phyloP scores from a whole-genome alignment of 1,140 invertebrate genomes.

The Bombus superbus region DNA sequence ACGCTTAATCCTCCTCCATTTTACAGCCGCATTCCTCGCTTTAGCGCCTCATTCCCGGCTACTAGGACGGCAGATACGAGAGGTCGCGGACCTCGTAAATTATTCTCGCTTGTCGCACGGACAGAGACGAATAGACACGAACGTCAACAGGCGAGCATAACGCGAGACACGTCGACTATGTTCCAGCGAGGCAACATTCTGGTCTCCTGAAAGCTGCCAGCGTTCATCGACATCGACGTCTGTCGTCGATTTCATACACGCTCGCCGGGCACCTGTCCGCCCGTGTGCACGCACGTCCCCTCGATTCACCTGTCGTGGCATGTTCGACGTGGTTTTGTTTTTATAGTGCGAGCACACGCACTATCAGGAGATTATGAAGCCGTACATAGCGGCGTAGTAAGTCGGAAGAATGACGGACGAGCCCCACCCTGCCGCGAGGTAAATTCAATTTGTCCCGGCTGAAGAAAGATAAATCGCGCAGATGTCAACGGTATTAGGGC shows the following conservation, averaged over 20 bases:
- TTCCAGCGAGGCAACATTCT: neutral
- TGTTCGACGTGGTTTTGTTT: constrained; percentile 36
- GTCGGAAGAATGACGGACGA: constrained; percentile 6
- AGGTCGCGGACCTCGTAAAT: constrained; percentile 39
- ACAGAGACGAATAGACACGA: constrained; percentile 53
- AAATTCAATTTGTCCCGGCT: constrained; percentile 62
- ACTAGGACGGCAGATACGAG: neutral
- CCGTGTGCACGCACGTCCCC: constrained; percentile 18
- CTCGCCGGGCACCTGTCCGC: neutral
- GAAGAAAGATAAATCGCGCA: constrained; percentile 82
- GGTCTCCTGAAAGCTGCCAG: constrained; percentile 6
- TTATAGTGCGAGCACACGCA: constrained; percentile 49
- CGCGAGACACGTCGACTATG: neutral
- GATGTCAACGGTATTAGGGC: constrained; percentile 81
- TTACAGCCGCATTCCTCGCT: constrained; percentile 20
- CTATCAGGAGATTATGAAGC: constrained; percentile 17
- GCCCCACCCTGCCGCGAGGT: constrained; percentile 58
- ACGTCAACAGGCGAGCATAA: constrained; percentile 52
- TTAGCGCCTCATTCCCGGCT: constrained; percentile 2
- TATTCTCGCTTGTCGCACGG: constrained; percentile 33
- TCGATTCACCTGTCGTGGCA: constrained; percentile 6
- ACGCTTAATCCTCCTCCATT: constrained; percentile 19
- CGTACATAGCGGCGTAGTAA: too few species aligned
- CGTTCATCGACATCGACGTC: constrained; percentile 5
- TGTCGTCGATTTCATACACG: neutral